Evolutionary conservation across 2,797 vertebrate species (phyloP).

Genomic region (Crocidura indochinensis): DNA sequence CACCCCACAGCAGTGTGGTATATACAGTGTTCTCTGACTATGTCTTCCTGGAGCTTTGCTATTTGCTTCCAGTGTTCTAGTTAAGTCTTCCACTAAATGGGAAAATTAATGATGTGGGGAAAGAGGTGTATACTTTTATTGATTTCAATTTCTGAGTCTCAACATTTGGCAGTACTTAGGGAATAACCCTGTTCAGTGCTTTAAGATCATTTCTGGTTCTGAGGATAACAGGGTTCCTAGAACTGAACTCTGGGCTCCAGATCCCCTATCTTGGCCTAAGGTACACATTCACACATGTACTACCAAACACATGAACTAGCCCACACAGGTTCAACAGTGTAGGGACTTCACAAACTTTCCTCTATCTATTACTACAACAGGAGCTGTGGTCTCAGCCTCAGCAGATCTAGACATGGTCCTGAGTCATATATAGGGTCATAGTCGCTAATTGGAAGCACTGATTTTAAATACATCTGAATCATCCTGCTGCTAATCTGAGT

Average conservation of each 20-base stretch:
- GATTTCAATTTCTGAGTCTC: no score
- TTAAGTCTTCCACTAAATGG: background rate
- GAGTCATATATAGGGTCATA: background rate
- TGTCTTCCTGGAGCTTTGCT: background rate
- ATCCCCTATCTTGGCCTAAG: no score
- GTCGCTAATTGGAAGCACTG: background rate
- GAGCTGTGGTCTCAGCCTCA: background rate
- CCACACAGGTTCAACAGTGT: background rate
- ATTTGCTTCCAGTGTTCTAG: background rate
- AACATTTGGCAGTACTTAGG: no score
- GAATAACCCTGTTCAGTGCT: no score
- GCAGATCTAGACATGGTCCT: background rate
- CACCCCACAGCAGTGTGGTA: background rate
- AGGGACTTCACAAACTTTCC: rapidly evolving
- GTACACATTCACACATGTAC: no score
- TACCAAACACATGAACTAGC: no score
- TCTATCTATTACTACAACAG: background rate
- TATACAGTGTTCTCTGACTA: background rate
- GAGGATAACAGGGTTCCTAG: no score
- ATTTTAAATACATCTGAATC: constrained; percentile 9
- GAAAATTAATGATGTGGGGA: background rate
- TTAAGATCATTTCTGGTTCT: no score
- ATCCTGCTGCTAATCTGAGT: background rate
- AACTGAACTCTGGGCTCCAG: no score
- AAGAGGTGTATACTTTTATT: background rate